phyloP scores from a whole-genome alignment of 2,888 invertebrate genomes.

The Tortrix viridana region DNA sequence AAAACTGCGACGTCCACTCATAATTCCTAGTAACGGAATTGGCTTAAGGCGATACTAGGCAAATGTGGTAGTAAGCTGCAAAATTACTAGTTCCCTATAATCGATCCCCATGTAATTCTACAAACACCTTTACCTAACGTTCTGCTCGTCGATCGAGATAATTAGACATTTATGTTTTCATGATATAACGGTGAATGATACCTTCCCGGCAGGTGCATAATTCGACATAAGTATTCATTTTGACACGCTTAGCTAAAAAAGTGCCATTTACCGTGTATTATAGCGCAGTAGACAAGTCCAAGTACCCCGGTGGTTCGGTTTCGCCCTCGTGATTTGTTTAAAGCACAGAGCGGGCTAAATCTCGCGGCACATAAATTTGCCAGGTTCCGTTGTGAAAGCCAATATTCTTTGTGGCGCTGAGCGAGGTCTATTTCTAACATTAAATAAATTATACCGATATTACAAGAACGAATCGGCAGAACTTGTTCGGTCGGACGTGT shows the following conservation, averaged over 20 bases:
- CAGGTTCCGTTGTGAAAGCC: constrained; percentile 82
- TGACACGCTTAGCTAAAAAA: constrained; percentile 4
- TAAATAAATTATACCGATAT: constrained; percentile 83
- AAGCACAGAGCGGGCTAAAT: constrained; percentile 58
- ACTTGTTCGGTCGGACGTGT: constrained; percentile 76
- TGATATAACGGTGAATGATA: constrained; percentile 26
- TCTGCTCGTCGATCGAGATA: constrained; percentile 50
- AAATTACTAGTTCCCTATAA: constrained; percentile 75
- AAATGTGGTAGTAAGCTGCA: constrained; percentile 74
- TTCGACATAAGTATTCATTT: constrained; percentile 18
- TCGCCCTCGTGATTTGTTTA: constrained; percentile 18
- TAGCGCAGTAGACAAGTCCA: neutral
- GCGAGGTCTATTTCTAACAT: constrained; percentile 81
- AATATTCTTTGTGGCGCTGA: constrained; percentile 80
- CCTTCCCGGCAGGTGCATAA: constrained; percentile 23
- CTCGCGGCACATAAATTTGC: constrained; percentile 80
- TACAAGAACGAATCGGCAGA: constrained; percentile 80
- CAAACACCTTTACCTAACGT: constrained; percentile 67
- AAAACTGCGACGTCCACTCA: constrained; percentile 66
- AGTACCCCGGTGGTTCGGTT: neutral
- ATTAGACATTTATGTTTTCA: constrained; percentile 35
- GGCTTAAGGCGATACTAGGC: constrained; percentile 75
- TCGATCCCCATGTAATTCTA: constrained; percentile 70
- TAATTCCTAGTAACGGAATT: constrained; percentile 79
- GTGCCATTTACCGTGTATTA: neutral